phyloP scores from a whole-genome alignment of 2,113 vertebrate species.

The Callocephalon fimbriatum region DNA sequence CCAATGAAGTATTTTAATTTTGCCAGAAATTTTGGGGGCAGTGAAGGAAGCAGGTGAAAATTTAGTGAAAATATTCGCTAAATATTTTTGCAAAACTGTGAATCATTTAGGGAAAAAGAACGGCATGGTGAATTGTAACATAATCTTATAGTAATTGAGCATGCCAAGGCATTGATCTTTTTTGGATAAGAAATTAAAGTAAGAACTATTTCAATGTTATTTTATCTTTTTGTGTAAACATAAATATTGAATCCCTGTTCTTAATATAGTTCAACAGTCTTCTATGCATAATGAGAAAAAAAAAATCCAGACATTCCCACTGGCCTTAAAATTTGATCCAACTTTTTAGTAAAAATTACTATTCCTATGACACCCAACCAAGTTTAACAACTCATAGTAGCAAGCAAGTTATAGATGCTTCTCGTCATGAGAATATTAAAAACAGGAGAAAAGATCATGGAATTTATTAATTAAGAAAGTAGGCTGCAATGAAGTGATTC shows the following conservation, averaged over 20 bases:
- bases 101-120: not conserved
- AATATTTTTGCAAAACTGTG: not conserved
- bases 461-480: conserved; percentile 50
- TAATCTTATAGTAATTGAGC: not conserved
- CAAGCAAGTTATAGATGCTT: conserved; percentile 68
- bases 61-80: not conserved
- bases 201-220: not conserved
- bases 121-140: not conserved
- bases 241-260: not conserved
- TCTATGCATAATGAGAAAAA: not conserved
- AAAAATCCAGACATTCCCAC: conserved; percentile 49
- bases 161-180: not conserved
- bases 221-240: not conserved
- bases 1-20: not conserved
- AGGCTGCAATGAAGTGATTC: not conserved
- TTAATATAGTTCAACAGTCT: not conserved
- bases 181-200: not conserved
- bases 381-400: conserved; percentile 58
- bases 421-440: conserved; percentile 40
- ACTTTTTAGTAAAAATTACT: conserved; percentile 68
- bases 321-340: conserved; percentile 59
- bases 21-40: not conserved
- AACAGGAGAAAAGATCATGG: conserved; percentile 31
- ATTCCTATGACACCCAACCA: conserved; percentile 24
- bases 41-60: not conserved